Evolutionary conservation across 2,888 invertebrate genomes (phyloP).

Genomic region (Abrostola triplasia): DNA sequence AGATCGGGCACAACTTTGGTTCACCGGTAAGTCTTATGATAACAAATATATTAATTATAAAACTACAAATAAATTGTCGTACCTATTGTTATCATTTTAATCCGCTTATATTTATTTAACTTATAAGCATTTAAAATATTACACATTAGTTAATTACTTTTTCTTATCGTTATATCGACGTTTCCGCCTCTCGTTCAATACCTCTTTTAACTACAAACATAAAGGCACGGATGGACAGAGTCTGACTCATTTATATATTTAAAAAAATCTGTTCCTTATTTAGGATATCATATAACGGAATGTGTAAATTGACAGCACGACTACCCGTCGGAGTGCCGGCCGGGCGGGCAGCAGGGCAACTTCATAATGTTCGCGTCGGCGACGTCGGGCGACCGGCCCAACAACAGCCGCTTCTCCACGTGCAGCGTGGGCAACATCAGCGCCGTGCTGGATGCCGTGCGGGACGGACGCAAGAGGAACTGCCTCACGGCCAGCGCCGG

Average conservation of each 20-base stretch:
- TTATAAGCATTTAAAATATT: too few species aligned
- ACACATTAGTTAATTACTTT: too few species aligned
- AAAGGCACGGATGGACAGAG: too few species aligned
- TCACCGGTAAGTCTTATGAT: constrained; percentile 92
- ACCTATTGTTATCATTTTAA: too few species aligned
- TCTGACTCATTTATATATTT: too few species aligned
- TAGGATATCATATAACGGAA: neutral
- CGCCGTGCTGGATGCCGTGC: constrained; percentile 96
- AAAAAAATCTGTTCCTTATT: neutral
- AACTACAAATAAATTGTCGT: too few species aligned
- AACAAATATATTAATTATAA: too few species aligned
- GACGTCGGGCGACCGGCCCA: constrained; percentile 98
- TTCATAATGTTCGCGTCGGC: constrained; percentile 99
- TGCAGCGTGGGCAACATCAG: constrained; percentile 99
- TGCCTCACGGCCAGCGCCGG: constrained; percentile 96
- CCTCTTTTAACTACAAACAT: too few species aligned
- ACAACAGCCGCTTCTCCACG: constrained; percentile 98
- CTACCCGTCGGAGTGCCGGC: constrained; percentile 96
- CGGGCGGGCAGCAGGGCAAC: constrained; percentile 97
- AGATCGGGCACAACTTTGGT: constrained; percentile 99
- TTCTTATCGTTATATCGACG: too few species aligned
- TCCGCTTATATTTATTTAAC: too few species aligned
- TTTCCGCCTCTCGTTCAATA: too few species aligned
- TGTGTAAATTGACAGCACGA: constrained; percentile 92
- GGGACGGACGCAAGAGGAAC: constrained; percentile 96